Evolutionary conservation across 2,113 vertebrate species (phyloP), one percentile per base, ranked within the genome.

Genomic region (Pantherophis guttatus): DNA sequence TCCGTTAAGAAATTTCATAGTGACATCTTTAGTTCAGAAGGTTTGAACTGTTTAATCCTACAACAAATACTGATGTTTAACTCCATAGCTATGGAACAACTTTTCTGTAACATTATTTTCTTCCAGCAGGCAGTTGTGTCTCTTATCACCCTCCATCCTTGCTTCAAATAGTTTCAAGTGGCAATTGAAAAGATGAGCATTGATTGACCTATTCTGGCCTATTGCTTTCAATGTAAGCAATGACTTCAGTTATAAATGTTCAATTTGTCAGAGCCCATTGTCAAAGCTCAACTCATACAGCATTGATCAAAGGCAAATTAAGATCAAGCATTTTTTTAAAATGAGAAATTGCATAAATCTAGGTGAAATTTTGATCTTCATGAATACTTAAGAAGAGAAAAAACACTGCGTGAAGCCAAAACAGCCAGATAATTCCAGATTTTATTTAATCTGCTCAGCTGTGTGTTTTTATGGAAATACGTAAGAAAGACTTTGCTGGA

Each of bases 131-230:
- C 52, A 39, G 17, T 81, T 33, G 70, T 81, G 33, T 92, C 85
- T 91, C 24, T 15, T n/a, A 6, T 23, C 0, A 24, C 17, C 19
- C 50, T 57, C 52, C 85, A 39, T 26, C 6, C 15, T 3, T 4
- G 10, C 90, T 86, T 90, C 86, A 93, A 2, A 44, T 48, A 70
- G 88, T 12, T 62, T 0, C 33, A 0, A 48, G 39, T 1, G 0
- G 88, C 15, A 0, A 29, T 12, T 93, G 21, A 0, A 12, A 26
- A 29, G 50, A 53, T 33, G 86, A 52, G 4, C 90, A 39, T 50
- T 93, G 93, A 92, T 39, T 93, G 93, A 93, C 88, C 29, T 87
- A 57, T 70, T 86, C 57, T 57, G 50, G n/a, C 65, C 90, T 70
- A 26, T 87, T 92, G 54, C 58, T 9, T 59, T 1, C 44, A 86